Base-by-base conservation (phyloP, 1,140 invertebrate genomes). In the Zaprionus davidi region DNA sequence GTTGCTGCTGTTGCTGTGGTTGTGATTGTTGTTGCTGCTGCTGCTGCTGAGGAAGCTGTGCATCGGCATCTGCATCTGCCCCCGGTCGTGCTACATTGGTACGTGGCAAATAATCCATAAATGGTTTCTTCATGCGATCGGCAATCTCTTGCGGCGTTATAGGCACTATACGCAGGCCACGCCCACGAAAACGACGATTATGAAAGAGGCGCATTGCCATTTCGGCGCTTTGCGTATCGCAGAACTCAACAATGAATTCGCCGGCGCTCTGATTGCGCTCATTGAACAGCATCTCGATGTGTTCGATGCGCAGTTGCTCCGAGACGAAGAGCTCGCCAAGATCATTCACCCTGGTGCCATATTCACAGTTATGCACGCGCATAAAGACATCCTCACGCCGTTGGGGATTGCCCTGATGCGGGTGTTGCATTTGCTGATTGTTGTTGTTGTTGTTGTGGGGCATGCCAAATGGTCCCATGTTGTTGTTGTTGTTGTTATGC, bases 191-290 rank as follows among this genome's bases (percentile, higher is more conserved):
- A 0, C 94, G 81, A 0, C 95, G 95, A 88, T 98, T 95, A 85
- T 97, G 97, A 58, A 92, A 92, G 28, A 81, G 78, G 0, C 94
- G 93, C 0, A 95, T 91, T 0, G 97, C 97, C 63, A 94, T 93
- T 11, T 94, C 93, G 2, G 96, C 96, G 81, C 98, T 96, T 31
- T 95, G 94, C 0, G 93, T 70, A 15, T 94, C 94, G 11, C 94
- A 93, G 88, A 98, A 98, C 90, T 98, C 97, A 78, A 97, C 97
- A 90, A 97, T 97, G 41, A 97, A 97, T 77, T 97, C 96, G 1
- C 97, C 97, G 0, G 95, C 95, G 0, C 96, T 96, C 71, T 95
- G 94, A 3, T 96, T 95, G 51, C 94, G 94, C 7, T 95, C 92
- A 76, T 96, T 96, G 13, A 95, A 93, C 92, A 98, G 94, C 68